Evolutionary conservation across 2,113 vertebrate genomes (phyloP), one percentile per base, ranked within the genome.

Genomic region (Mastomys natalensis): DNA sequence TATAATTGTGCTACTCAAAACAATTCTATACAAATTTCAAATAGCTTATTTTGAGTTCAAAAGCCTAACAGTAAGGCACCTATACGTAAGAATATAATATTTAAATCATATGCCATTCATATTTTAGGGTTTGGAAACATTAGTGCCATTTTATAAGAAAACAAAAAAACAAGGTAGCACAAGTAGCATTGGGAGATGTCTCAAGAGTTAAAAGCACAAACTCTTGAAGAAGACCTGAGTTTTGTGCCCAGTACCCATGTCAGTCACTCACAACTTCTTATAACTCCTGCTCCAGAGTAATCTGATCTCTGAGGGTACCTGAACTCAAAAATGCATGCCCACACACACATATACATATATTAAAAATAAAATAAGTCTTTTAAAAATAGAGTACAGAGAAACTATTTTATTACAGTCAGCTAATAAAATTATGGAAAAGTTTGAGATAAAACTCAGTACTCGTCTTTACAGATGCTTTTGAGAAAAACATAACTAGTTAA

Each of bases 401-500:
- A 24, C 87, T 60, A 84, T 53, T 84, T 80, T 40, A 81, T 89
- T 24, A 87, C 43, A 72, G 58, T 72, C 37, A 92, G 40, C 31
- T 88, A 31, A 82, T 45, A 24, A 51, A 60, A 89, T 40, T 78
- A 26, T 29, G 34, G 93, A 81, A 72, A 31, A 53, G 64, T 43
- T 93, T 43, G 31, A 29, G 88, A 10, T 48, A 81, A 53, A 90
- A 73, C 26, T 48, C 51, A 48, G 10, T 64, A 5, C 31, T 80
- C 8, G n/a, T 74, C 82, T 72, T 72, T 78, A 80, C 15, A 85
- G 29, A 16, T 87, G 53, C 43, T 90, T 88, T 51, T 87, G 48
- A 87, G 76, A 70, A 48, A 92, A 92, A 88, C 29, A 51, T 80
- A 94, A 84, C 3, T 89, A 19, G 66, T 94, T 81, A 84, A 78